These are phyloP conservation scores for Drosophila putrida DNA, from an alignment of 2,888 invertebrate species.

Conservation along the genomic window DNA sequence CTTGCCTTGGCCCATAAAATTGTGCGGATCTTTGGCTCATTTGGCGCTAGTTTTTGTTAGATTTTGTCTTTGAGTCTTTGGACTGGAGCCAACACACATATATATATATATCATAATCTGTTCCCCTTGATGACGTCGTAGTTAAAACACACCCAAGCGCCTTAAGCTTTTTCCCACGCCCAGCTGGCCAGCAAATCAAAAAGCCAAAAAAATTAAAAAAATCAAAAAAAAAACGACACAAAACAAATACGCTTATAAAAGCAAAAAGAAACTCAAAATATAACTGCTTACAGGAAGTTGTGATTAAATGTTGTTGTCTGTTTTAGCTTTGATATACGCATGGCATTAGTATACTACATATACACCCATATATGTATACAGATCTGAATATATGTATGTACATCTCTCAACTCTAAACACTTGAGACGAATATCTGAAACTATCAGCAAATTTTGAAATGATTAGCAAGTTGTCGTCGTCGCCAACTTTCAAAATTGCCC, in stretches of 20 bases:
- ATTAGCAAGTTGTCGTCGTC: conserved; percentile 36
- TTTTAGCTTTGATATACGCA: conserved; percentile 41
- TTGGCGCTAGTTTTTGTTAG: conserved; percentile 34
- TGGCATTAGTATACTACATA: conserved; percentile 6
- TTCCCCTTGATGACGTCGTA: conserved; percentile 40
- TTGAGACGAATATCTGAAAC: conserved; percentile 28
- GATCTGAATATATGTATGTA: background rate
- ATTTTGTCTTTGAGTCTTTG: conserved; percentile 13
- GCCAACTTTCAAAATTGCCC: conserved; percentile 37
- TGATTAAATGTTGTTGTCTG: conserved; percentile 71
- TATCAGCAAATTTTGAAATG: conserved; percentile 37
- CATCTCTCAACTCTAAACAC: background rate
- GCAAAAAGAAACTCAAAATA: conserved; percentile 42
- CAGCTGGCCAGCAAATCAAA: conserved; percentile 62
- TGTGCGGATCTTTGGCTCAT: conserved; percentile 47
- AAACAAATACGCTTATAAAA: conserved; percentile 19
- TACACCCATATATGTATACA: background rate
- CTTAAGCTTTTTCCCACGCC: conserved; percentile 80
- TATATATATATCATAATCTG: conserved; percentile 26
- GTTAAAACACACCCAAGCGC: conserved; percentile 62
- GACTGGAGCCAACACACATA: background rate
- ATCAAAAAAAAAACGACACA: conserved; percentile 17
- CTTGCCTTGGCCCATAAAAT: conserved; percentile 55
- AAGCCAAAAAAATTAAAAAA: conserved; percentile 4
- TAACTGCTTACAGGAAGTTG: conserved; percentile 73